phyloP scores from a whole-genome alignment of 2,797 vertebrate genomes.

The Gymnoscopelus braueri region DNA sequence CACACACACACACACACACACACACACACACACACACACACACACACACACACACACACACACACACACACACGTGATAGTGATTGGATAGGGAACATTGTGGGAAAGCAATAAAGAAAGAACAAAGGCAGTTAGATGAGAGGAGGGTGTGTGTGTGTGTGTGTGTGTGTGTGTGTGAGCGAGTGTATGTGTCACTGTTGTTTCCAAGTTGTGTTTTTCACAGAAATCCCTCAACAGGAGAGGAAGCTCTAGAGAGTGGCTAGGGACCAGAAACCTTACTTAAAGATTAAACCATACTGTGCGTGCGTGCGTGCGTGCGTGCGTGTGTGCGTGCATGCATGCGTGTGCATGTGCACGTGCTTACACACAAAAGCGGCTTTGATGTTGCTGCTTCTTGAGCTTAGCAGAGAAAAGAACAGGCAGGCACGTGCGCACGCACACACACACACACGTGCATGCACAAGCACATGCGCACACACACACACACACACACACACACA shows the following conservation, averaged over 20 bases:
- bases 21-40: too few species aligned
- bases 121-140: too few species aligned
- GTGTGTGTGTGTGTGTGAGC: constrained; percentile 1
- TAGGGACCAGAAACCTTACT: constrained; percentile 28
- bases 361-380: constrained; percentile 25
- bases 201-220: constrained; percentile 54
- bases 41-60: too few species aligned
- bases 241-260: constrained; percentile 40
- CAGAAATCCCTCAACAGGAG: constrained; percentile 52
- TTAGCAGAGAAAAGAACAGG: constrained; percentile 19
- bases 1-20: too few species aligned
- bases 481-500: neutral
- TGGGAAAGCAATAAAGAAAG: too few species aligned
- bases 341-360: constrained; percentile 7
- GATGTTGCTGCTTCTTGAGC: constrained; percentile 24
- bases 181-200: constrained; percentile 28
- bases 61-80: too few species aligned
- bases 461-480: neutral
- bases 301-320: neutral
- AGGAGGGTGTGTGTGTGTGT: neutral
- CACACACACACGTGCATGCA: neutral
- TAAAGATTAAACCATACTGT: too few species aligned
- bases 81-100: too few species aligned
- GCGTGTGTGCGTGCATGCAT: constrained; percentile 3
- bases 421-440: neutral